A percentile compares a stretch with the other conserved stretches of the same genome.
Evolutionary conservation across 2,113 vertebrate species (phyloP).

Genomic region (Excalfactoria chinensis): DNA sequence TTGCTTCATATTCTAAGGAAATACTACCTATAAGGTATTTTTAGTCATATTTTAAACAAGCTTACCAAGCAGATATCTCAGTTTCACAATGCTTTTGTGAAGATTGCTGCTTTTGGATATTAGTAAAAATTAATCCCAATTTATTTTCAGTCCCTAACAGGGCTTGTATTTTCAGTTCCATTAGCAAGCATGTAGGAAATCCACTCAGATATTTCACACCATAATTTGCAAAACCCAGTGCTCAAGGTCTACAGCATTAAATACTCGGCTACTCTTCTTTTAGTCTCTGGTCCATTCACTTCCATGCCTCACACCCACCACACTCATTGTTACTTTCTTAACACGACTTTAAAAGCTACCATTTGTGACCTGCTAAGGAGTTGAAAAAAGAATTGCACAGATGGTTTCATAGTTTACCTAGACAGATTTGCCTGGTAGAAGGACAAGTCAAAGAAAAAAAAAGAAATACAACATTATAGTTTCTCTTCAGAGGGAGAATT

Average conservation of each 20-base stretch:
- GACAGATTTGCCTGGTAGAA: not conserved
- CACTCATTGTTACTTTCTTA: not conserved
- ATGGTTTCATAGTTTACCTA: not conserved
- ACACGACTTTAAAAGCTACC: not conserved
- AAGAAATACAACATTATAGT: not conserved
- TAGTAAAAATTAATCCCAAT: not conserved
- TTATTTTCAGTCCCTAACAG: not conserved
- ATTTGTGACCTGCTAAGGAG: not conserved
- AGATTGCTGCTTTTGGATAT: not conserved
- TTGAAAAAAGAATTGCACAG: not conserved
- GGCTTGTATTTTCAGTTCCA: not conserved
- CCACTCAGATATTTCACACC: not conserved
- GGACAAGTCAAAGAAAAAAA: not conserved
- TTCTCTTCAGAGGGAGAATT: not conserved
- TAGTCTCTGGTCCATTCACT: not conserved
- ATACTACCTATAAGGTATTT: not conserved
- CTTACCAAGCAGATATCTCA: not conserved
- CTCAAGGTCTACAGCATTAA: not conserved
- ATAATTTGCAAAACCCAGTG: not conserved
- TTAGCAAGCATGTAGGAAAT: not conserved
- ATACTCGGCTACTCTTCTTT: not conserved
- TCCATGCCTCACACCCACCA: not conserved
- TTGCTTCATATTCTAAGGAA: not conserved
- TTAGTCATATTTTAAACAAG: not conserved
- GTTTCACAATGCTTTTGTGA: not conserved